Base-by-base conservation (phyloP, 2,113 vertebrate species). In the Onychostruthus taczanowskii region DNA sequence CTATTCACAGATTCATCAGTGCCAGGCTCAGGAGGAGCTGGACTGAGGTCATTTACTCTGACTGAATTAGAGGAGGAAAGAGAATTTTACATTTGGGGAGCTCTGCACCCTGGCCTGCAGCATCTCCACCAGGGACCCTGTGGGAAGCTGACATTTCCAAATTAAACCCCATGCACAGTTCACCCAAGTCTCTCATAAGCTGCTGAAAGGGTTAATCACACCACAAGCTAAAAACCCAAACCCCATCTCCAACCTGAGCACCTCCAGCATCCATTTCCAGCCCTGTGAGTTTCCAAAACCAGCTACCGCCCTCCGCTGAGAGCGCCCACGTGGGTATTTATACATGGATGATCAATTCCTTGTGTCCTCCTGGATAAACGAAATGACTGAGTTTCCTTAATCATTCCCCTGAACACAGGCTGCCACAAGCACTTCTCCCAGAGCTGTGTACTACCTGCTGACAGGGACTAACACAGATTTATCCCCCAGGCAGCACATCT, bases 301-400 rank as follows among this genome's bases (percentile, higher is more conserved):
- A 2, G 47, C 50, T 39, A 37, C 66, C 11, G 2, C 35, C 35
- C 3, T 3, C 37, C 0, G 0, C 20, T 16, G 33, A 84, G 77
- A 50, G 50, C 6, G 0, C 75, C 63, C 11, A 3, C 1, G 1
- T 27, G 0, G 1, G 28, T 46, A 24, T 72, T 91, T 81, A 64
- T 3, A 43, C 0, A 39, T 0, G 2, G 70, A 21, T 8, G 46
- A 94, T 87, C 74, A 49, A 78, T 78, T 50, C 84, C 33, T 30
- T 3, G 8, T 15, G n/a, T 78, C 66, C 69, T 72, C 69, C 84
- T 30, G 74, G 58, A 82, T 66, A 62, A 85, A 73, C 16, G 5
- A 20, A 88, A 49, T 10, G 22, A 21, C 19, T 39, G 69, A 61
- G 31, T 41, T 90, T 64, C 76, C 64, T 67, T n/a, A 47, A 47